Evolutionary conservation across 1,140 invertebrate genomes (phyloP).

Genomic region (Cydia amplana): DNA sequence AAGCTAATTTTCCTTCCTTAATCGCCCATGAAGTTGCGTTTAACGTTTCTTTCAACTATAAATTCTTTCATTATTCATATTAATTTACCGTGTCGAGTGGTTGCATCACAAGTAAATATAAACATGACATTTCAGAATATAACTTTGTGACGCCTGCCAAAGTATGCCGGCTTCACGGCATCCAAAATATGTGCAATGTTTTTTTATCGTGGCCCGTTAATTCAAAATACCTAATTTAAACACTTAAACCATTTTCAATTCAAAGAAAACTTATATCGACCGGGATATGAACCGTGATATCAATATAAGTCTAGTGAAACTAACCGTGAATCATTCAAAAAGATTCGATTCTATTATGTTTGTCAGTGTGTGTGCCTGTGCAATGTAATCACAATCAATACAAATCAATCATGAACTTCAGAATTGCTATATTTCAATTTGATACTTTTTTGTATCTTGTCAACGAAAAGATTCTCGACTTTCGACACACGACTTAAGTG

Average conservation of each 20-base stretch:
- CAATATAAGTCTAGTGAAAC: no score
- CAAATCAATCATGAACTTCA: no score
- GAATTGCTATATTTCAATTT: neutral
- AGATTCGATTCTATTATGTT: no score
- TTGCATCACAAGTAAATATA: slow-evolving; percentile 12
- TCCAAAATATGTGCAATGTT: neutral
- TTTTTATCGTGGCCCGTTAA: no score
- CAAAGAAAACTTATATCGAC: no score
- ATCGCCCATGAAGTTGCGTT: neutral
- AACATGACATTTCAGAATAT: slow-evolving; percentile 1
- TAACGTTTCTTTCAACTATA: slow-evolving; percentile 11
- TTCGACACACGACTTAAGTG: neutral
- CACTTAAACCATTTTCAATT: no score
- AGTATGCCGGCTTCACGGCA: neutral
- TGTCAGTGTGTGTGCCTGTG: no score
- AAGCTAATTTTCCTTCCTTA: slow-evolving; percentile 2
- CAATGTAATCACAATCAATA: no score
- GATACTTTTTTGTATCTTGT: no score
- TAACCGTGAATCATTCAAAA: no score
- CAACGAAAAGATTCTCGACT: neutral
- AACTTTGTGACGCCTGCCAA: neutral
- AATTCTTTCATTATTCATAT: slow-evolving; percentile 7
- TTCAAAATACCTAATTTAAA: no score
- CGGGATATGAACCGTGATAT: no score
- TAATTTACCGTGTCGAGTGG: neutral